A percentile compares a stretch with the other conserved stretches of the same genome.
Conservation (phyloP, 2,888 invertebrate genomes). For the Balanococcus diminutus region DNA sequence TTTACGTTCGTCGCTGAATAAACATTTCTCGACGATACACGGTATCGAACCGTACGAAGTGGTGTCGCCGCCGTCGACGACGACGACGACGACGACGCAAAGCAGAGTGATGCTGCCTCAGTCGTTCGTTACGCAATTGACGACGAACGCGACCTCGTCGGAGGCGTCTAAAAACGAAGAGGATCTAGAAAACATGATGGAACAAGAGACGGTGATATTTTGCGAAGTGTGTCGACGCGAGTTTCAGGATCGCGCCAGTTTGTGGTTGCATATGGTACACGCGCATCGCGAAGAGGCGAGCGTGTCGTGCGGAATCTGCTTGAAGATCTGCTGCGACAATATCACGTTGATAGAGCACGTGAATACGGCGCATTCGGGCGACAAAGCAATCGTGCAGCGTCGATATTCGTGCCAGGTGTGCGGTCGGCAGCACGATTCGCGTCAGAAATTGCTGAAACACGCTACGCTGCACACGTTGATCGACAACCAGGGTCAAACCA, state of each 20-base stretch:
- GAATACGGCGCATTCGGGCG: conserved; percentile 62
- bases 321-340: conserved; percentile 64
- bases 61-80: conserved; percentile 9
- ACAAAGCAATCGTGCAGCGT: conserved; percentile 59
- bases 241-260: conserved; percentile 64
- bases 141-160: neutral
- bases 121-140: neutral
- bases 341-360: conserved; percentile 65
- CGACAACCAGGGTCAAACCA: conserved; percentile 59
- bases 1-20: conserved; percentile 54
- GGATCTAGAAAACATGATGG: conserved; percentile 61
- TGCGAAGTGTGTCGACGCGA: conserved; percentile 64
- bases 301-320: conserved; percentile 66
- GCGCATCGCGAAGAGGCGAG: conserved; percentile 66
- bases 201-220: conserved; percentile 63
- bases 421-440: conserved; percentile 66
- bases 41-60: conserved; percentile 57
- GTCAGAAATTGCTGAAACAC: conserved; percentile 65
- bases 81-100: neutral
- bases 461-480: conserved; percentile 66
- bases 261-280: conserved; percentile 66
- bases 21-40: conserved; percentile 56
- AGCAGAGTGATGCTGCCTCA: neutral
- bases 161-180: conserved; percentile 50
- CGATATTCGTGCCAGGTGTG: conserved; percentile 62